Conservation (phyloP, 2,888 invertebrate species). For the Auanema sp. region DNA sequence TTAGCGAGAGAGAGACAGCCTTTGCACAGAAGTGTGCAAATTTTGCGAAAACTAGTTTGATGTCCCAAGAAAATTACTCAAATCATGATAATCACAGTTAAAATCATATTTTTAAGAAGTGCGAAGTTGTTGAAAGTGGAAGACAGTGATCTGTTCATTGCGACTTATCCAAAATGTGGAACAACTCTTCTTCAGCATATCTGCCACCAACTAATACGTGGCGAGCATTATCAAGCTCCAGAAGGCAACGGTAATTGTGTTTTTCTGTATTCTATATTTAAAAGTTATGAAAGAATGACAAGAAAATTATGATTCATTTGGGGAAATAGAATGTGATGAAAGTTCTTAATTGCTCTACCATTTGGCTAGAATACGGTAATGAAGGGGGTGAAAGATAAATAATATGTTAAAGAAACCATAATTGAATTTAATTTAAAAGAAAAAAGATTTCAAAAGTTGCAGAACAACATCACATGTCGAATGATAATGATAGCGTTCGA, state of each 20-base stretch:
- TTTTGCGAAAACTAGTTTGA: background rate
- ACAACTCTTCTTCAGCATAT: slow-evolving; percentile 64
- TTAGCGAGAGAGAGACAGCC: no score
- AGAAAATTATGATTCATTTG: slow-evolving; percentile 1
- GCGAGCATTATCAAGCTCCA: slow-evolving; percentile 32
- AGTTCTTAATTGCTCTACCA: no score
- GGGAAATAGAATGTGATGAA: no score
- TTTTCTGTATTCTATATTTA: background rate
- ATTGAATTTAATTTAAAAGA: no score
- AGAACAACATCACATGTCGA: no score
- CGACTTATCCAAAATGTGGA: slow-evolving; percentile 64
- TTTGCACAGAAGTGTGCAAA: no score
- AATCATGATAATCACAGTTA: background rate
- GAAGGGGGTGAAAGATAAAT: background rate
- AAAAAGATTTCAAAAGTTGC: no score
- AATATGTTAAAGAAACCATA: background rate
- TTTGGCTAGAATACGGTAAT: no score
- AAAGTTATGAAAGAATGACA: background rate
- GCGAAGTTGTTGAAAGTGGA: slow-evolving; percentile 52
- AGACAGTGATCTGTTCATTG: slow-evolving; percentile 60
- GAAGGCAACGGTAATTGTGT: slow-evolving; percentile 37
- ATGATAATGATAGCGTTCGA: no score
- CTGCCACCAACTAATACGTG: slow-evolving; percentile 53
- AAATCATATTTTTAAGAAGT: slow-evolving; percentile 26
- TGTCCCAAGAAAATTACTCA: background rate